A percentile compares a stretch with the other conserved stretches of the same genome.
Conservation (phyloP, 2,113 vertebrate species). For the Leptodactylus fuscus region DNA sequence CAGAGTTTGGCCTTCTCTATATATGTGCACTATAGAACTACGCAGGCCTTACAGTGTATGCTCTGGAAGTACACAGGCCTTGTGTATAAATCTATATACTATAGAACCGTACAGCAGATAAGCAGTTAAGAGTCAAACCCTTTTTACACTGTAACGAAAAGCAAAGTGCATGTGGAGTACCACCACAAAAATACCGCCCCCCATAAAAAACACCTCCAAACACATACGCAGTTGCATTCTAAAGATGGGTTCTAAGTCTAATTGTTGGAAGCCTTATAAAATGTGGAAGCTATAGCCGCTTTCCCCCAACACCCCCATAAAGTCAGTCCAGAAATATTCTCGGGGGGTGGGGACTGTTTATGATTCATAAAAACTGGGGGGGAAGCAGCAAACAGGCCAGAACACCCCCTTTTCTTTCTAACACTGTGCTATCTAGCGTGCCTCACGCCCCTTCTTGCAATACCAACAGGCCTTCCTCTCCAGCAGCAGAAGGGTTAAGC, state of each 20-base stretch:
- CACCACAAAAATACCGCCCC: neutral
- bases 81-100: too few relatives aligned
- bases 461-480: neutral
- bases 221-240: neutral
- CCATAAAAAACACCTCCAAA: neutral
- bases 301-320: neutral
- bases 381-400: neutral
- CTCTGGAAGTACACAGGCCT: too few relatives aligned
- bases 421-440: neutral
- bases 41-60: too few relatives aligned
- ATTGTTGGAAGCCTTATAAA: neutral
- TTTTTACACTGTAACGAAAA: too few relatives aligned
- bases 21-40: neutral
- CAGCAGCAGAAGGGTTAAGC: neutral
- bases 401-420: neutral
- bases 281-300: neutral
- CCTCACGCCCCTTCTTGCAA: slow-evolving; percentile 29
- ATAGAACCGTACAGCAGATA: too few relatives aligned
- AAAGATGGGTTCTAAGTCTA: neutral
- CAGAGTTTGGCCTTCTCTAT: slow-evolving; percentile 25
- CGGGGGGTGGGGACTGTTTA: neutral
- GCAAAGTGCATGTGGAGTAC: neutral
- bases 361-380: neutral
- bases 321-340: neutral
- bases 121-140: too few relatives aligned